phyloP scores from a whole-genome alignment of 2,888 invertebrate species.

The Tetragonisca angustula region DNA sequence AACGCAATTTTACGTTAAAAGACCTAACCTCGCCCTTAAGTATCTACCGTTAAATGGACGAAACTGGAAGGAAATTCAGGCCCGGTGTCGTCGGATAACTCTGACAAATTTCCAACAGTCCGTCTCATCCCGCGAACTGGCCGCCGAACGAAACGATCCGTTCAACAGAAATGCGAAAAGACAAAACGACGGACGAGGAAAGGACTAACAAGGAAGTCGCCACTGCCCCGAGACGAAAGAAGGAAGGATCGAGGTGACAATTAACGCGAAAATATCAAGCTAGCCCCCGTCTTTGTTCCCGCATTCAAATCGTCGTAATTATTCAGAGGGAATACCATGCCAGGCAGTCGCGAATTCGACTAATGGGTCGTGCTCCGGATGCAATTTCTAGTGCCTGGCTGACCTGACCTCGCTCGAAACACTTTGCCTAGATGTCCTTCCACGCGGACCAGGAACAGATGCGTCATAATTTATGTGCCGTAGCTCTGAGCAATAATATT shows the following conservation, averaged over 20 bases:
- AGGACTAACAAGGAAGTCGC: neutral
- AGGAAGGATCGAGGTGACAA: neutral
- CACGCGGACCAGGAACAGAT: conserved; percentile 16
- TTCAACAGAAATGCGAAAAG: neutral
- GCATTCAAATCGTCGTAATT: conserved; percentile 17
- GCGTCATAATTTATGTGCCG: conserved; percentile 31
- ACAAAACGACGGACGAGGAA: neutral
- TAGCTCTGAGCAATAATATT: conserved; percentile 20
- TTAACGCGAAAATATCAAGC: conserved; percentile 37
- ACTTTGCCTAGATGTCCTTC: conserved; percentile 25
- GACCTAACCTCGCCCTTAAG: too few relatives aligned
- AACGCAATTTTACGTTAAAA: too few relatives aligned
- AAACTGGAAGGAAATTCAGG: too few relatives aligned
- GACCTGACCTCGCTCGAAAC: conserved; percentile 33
- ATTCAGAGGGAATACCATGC: conserved; percentile 14
- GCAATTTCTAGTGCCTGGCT: conserved; percentile 27
- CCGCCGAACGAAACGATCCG: neutral
- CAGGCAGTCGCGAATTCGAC: conserved; percentile 17
- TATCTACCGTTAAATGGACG: too few relatives aligned
- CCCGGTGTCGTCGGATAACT: neutral
- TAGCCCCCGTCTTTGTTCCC: conserved; percentile 30
- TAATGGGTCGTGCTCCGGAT: conserved; percentile 43
- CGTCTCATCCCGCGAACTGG: neutral
- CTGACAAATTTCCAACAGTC: neutral
- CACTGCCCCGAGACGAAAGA: neutral